Evolutionary conservation across 2,797 vertebrate genomes (phyloP).

Genomic region (Sebastolobus altivelis): DNA sequence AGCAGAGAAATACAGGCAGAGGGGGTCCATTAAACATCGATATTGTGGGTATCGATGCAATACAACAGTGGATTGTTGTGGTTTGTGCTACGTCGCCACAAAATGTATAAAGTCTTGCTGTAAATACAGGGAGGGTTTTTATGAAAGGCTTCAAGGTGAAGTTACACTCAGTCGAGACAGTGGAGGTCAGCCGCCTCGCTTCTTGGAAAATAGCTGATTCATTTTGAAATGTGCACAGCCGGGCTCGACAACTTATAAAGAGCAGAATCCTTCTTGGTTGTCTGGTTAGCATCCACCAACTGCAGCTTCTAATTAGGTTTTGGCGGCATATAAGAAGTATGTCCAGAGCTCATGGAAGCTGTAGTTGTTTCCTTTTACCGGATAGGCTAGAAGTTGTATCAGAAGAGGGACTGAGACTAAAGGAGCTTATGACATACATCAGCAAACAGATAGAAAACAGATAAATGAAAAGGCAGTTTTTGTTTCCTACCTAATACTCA

Average conservation of each 20-base stretch:
- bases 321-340: background rate
- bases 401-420: background rate
- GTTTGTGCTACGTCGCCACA: constrained; percentile 15
- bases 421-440: background rate
- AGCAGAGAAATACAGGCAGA: constrained; percentile 17
- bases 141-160: constrained; percentile 25
- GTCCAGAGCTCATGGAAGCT: constrained; percentile 3
- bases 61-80: constrained; percentile 9
- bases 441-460: no score
- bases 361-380: background rate
- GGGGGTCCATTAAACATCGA: constrained; percentile 28
- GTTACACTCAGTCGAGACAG: background rate
- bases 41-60: background rate
- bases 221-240: background rate
- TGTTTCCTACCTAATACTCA: background rate
- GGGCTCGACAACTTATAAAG: background rate
- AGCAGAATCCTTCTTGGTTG: background rate
- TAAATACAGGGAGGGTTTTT: background rate
- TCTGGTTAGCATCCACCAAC: background rate
- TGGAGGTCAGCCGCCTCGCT: background rate
- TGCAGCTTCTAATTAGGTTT: constrained; percentile 16
- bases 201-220: background rate
- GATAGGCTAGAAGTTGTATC: background rate
- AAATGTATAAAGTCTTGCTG: background rate
- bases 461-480: no score